Base-by-base conservation (phyloP, 2,888 invertebrate genomes). In the Latheticus oryzae region DNA sequence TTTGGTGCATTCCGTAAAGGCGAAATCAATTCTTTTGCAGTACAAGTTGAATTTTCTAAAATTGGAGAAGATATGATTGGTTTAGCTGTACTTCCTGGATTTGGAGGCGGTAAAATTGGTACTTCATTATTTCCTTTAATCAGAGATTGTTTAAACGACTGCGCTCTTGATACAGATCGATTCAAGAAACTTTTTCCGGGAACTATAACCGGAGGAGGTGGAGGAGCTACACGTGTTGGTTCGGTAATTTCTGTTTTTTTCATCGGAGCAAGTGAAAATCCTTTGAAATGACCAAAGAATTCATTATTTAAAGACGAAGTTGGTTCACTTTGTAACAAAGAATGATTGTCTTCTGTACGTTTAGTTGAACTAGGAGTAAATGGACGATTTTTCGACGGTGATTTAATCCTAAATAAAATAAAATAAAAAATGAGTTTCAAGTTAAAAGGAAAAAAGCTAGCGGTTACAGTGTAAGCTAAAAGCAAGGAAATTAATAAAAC, bases 231-330 rank as follows among this genome's bases (percentile, higher is more conserved):
- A 43, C 72, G 57, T 1, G 68, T 65, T 9, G 73, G 69, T 55
- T 78, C 76, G 67, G 81, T 81, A n/a, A n/a, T n/a, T 40, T 66
- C 62, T 2, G 58, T 21, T 33, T 83, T 82, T 1, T 83, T 83
- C 0, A 88, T 80, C 0, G 90, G 90, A 0, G 86, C 83, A 32
- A 94, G 82, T 0, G 89, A 64, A 77, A 93, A 94, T 0, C 93
- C 93, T 78, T 91, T 91, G 79, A 92, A 93, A 70, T 92, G 90
- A 0, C 93, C 93, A 75, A 92, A 92, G 79, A 93, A 87, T 69
- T 88, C 87, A 57, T 79, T 81, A 33, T 72, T 67, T 66, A n/a
- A 62, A 54, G 42, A 66, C 9, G 33, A n/a, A 12, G 48, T 35
- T 8, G 72, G 58, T 5, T 76, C 75, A 42, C 75, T 73, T 32